A percentile compares a stretch with the other conserved stretches of the same genome.
Conservation (phyloP, 2,888 invertebrate genomes). For the Drosophila neonasuta region DNA sequence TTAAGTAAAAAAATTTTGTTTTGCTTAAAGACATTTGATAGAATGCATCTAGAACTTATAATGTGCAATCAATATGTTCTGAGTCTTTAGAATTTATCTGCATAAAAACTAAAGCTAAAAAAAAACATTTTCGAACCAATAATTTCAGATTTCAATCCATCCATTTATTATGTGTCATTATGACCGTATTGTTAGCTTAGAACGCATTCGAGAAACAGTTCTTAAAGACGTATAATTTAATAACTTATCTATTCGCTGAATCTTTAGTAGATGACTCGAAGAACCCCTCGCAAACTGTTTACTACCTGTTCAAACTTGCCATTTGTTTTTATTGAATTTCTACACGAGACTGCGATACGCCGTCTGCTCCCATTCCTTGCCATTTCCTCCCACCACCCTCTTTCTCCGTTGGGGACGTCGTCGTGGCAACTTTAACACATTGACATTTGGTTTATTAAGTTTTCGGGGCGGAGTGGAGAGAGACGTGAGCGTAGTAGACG, state of each 20-base stretch:
- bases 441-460: constrained; percentile 60
- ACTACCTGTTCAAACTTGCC: constrained; percentile 38
- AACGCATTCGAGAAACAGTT: not conserved
- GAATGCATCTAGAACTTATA: too few species aligned
- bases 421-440: constrained; percentile 58
- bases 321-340: constrained; percentile 61
- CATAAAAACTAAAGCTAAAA: too few species aligned
- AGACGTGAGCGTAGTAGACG: not conserved
- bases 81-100: too few species aligned
- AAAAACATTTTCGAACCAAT: too few species aligned
- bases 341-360: constrained; percentile 49
- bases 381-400: not conserved
- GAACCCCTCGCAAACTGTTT: constrained; percentile 56
- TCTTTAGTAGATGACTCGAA: constrained; percentile 1
- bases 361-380: constrained; percentile 27
- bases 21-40: too few species aligned
- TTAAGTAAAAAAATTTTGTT: too few species aligned
- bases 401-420: constrained; percentile 5
- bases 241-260: constrained; percentile 4
- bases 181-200: not conserved
- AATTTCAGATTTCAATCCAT: too few species aligned
- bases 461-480: constrained; percentile 13
- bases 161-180: not conserved
- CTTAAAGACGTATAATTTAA: constrained; percentile 2
- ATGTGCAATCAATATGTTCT: too few species aligned